phyloP scores from a whole-genome alignment of 2,888 invertebrate species.

The Pandemis heparana region DNA sequence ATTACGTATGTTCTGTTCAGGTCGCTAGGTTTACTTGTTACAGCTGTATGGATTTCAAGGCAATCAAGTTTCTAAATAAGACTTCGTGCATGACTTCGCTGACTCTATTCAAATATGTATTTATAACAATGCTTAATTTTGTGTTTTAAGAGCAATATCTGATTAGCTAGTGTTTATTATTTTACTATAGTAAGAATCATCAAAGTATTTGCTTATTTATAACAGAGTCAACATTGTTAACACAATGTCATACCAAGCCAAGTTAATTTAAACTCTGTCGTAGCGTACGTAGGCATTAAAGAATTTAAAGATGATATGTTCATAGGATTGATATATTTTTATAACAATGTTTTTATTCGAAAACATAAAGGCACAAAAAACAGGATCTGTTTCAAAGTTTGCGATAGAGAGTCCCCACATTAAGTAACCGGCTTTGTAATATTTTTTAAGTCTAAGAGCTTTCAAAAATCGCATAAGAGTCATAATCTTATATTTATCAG shows the following conservation, averaged over 20 bases:
- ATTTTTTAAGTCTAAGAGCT: too few relatives aligned
- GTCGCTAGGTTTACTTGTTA: slow-evolving; percentile 57
- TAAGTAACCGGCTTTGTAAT: too few relatives aligned
- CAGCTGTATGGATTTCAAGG: slow-evolving; percentile 76
- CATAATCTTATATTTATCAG: neutral
- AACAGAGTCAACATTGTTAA: neutral
- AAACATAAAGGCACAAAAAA: neutral
- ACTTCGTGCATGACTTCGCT: slow-evolving; percentile 23
- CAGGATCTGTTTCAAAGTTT: too few relatives aligned
- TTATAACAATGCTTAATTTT: slow-evolving; percentile 29
- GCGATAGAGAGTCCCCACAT: too few relatives aligned
- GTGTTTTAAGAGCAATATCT: slow-evolving; percentile 11
- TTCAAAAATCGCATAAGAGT: neutral
- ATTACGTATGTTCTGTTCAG: slow-evolving; percentile 42
- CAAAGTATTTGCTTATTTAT: neutral
- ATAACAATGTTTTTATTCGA: neutral
- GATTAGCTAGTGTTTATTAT: neutral
- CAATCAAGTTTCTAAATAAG: slow-evolving; percentile 66
- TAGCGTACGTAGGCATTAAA: too few relatives aligned
- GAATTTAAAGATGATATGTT: neutral
- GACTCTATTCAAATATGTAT: slow-evolving; percentile 27
- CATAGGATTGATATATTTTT: neutral
- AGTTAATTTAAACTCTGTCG: too few relatives aligned
- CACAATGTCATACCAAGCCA: neutral
- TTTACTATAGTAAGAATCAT: too few relatives aligned